Evolutionary conservation across 2,797 vertebrate genomes (phyloP).

Genomic region (Fratercula arctica): DNA sequence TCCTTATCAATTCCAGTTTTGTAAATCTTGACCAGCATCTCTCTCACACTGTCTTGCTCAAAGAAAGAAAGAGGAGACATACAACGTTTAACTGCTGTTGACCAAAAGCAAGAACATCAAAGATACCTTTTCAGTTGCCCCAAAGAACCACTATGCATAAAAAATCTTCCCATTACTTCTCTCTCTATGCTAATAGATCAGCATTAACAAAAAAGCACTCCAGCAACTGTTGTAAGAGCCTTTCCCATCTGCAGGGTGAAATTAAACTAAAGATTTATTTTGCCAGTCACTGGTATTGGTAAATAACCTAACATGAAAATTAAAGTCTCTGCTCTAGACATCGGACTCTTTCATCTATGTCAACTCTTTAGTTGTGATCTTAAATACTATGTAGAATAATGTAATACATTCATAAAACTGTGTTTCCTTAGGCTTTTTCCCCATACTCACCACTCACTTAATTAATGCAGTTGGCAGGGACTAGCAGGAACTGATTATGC

Average conservation of each 20-base stretch:
- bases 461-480: background rate
- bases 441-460: background rate
- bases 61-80: background rate
- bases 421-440: background rate
- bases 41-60: background rate
- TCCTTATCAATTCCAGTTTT: background rate
- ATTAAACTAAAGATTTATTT: background rate
- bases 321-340: background rate
- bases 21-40: background rate
- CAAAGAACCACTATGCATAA: background rate
- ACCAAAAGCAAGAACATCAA: background rate
- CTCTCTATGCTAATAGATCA: background rate
- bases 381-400: background rate
- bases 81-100: background rate
- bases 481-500: background rate
- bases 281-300: background rate
- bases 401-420: background rate
- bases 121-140: background rate
- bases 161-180: background rate
- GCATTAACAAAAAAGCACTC: background rate
- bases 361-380: background rate
- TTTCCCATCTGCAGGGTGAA: background rate
- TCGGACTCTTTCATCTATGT: background rate
- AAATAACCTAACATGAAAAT: background rate
- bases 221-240: background rate